These are phyloP conservation scores for Origma solitaria DNA, from an alignment of 2,113 vertebrate species.

Conservation along the genomic window DNA sequence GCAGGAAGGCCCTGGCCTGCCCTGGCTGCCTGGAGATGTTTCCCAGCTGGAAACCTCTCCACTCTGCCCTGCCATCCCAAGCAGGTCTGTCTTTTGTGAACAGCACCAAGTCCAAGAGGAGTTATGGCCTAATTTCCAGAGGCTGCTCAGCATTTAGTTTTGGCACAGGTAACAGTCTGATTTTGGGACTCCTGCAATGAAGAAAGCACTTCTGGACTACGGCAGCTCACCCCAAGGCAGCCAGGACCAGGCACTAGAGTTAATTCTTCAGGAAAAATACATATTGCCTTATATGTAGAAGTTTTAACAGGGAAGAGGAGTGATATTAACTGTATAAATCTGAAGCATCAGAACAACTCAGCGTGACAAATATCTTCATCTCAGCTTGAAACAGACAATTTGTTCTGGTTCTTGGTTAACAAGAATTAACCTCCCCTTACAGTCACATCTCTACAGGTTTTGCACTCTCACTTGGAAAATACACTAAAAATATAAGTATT, in stretches of 20 bases:
- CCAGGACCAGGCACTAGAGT: neutral
- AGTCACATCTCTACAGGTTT: neutral
- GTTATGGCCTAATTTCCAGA: neutral
- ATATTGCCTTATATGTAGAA: neutral
- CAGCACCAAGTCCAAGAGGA: neutral
- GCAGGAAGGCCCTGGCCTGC: neutral
- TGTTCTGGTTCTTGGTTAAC: neutral
- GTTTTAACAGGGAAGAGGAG: neutral
- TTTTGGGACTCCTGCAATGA: neutral
- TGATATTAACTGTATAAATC: neutral
- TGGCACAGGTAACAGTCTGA: neutral
- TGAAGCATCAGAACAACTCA: neutral
- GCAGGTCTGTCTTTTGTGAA: neutral
- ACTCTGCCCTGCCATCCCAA: rapidly evolving
- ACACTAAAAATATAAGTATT: neutral
- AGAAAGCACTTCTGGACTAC: neutral
- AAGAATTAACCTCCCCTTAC: neutral
- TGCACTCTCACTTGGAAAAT: neutral
- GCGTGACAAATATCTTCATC: neutral
- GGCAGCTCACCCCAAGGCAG: neutral
- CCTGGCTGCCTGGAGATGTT: neutral
- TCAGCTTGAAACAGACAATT: neutral
- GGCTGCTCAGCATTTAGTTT: neutral
- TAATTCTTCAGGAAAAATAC: neutral
- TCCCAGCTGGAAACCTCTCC: neutral